phyloP scores from a whole-genome alignment of 2,113 vertebrate species.

The Pangasianodon gigas region DNA sequence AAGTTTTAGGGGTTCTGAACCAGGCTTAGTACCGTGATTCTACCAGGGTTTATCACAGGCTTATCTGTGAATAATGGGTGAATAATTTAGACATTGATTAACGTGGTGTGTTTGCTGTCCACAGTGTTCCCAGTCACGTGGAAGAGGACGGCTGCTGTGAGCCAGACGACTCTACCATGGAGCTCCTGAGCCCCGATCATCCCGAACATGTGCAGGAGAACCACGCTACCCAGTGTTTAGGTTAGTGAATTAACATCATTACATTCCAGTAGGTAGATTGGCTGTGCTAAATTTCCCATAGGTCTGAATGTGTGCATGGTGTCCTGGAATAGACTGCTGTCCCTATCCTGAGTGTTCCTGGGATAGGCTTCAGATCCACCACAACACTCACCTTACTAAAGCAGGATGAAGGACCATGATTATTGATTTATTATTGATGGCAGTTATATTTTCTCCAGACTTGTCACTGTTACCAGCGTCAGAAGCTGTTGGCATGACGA shows the following conservation, averaged over 20 bases:
- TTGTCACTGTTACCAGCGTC: conserved; percentile 74
- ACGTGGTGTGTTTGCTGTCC: not conserved
- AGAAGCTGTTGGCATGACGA: conserved; percentile 72
- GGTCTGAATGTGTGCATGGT: too few relatives aligned
- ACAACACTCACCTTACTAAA: not conserved
- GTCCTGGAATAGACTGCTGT: not conserved
- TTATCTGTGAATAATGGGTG: not conserved
- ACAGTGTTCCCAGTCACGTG: conserved; percentile 62
- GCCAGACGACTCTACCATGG: conserved; percentile 76
- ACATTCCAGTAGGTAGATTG: conserved; percentile 54
- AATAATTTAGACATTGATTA: not conserved
- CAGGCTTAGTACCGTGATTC: not conserved
- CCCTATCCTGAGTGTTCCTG: not conserved
- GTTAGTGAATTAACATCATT: conserved; percentile 17
- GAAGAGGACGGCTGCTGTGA: conserved; percentile 71
- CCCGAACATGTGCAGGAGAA: conserved; percentile 58
- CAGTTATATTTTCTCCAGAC: conserved; percentile 35
- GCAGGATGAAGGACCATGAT: not conserved
- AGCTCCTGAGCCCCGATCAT: conserved; percentile 74
- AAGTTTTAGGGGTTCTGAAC: not conserved
- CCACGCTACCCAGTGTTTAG: conserved; percentile 36
- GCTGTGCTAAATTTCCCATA: too few relatives aligned
- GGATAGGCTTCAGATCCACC: not conserved
- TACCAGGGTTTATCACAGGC: not conserved
- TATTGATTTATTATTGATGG: not conserved